These are phyloP conservation scores for Seriola rivoliana DNA, from an alignment of 2,113 vertebrate species.

Conservation along the genomic window DNA sequence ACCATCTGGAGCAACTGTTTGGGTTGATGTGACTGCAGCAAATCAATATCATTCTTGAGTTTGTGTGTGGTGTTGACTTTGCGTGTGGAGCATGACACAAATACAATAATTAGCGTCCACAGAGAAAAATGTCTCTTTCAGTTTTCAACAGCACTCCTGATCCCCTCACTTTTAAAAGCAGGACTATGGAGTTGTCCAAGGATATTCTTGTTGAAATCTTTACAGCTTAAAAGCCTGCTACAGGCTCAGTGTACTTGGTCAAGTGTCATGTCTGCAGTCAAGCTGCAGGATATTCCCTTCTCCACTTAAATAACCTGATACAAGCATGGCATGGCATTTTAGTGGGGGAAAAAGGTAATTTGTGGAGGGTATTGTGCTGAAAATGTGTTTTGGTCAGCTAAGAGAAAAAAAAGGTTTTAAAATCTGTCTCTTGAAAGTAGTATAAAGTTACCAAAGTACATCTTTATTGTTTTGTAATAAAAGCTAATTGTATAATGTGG, in stretches of 20 bases:
- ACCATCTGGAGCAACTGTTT: slow-evolving; percentile 39
- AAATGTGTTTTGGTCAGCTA: slow-evolving; percentile 43
- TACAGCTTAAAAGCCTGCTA: slow-evolving; percentile 13
- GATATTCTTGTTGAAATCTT: slow-evolving; percentile 2
- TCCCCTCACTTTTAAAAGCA: neutral
- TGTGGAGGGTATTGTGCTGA: slow-evolving; percentile 8
- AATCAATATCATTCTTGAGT: slow-evolving; percentile 37
- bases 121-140: slow-evolving; percentile 10
- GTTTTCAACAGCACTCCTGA: neutral
- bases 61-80: slow-evolving; percentile 8
- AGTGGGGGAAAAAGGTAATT: neutral
- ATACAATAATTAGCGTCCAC: slow-evolving; percentile 39
- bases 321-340: neutral
- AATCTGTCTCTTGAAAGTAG: slow-evolving; percentile 39
- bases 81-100: slow-evolving; percentile 2
- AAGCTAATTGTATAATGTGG: slow-evolving; percentile 68
- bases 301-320: slow-evolving; percentile 26
- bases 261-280: slow-evolving; percentile 26
- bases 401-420: slow-evolving; percentile 26
- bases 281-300: neutral
- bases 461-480: slow-evolving; percentile 71
- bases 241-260: slow-evolving; percentile 7
- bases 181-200: neutral
- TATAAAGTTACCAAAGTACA: slow-evolving; percentile 36
- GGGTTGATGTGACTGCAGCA: slow-evolving; percentile 24